Evolutionary conservation across 2,888 invertebrate species (phyloP), one percentile per base, ranked within the genome.

Genomic region (Drosophila emarginata): DNA sequence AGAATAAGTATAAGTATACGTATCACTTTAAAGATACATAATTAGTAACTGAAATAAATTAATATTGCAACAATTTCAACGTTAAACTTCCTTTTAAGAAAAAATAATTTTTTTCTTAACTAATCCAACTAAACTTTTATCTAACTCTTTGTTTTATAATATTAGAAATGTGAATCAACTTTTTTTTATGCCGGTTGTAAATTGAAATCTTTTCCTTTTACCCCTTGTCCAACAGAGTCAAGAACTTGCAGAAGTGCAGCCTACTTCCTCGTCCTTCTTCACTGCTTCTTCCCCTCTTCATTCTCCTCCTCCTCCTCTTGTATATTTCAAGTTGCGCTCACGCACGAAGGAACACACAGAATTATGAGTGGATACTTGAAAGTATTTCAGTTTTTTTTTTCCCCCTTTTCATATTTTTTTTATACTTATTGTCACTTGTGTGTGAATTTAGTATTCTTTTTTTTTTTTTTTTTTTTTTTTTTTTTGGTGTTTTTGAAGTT

Each of bases 291-390:
- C 2, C 15, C 58, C 54, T 14, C n/a, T n/a, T n/a, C n/a, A n/a
- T n/a, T 40, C n/a, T 11, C 18, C 23, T 4, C 15, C n/a, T 5
- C 9, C 23, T 32, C 32, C 37, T 52, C 26, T 50, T 57, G 52
- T 28, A 11, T 45, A 40, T 72, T 71, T 70, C 53, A 68, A 79
- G 78, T 74, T 68, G 63, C 80, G 64, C 67, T 76, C 72, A 80
- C 68, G 67, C 79, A 77, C 73, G 71, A 62, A 56, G 15, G 67
- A 59, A 62, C 61, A 36, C 15, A 61, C 21, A 64, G 65, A 83
- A 82, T 77, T 83, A 78, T 83, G 84, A 82, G 82, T 77, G 73
- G 73, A 45, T 72, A 56, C 82, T 82, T 69, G 69, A 78, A 65
- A 61, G 64, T 62, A 61, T 74, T 64, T 63, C 56, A 62, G 18